Evolutionary conservation across 1,140 invertebrate genomes (phyloP), one percentile per base, ranked within the genome.

Genomic region (Eriocheir sinensis): DNA sequence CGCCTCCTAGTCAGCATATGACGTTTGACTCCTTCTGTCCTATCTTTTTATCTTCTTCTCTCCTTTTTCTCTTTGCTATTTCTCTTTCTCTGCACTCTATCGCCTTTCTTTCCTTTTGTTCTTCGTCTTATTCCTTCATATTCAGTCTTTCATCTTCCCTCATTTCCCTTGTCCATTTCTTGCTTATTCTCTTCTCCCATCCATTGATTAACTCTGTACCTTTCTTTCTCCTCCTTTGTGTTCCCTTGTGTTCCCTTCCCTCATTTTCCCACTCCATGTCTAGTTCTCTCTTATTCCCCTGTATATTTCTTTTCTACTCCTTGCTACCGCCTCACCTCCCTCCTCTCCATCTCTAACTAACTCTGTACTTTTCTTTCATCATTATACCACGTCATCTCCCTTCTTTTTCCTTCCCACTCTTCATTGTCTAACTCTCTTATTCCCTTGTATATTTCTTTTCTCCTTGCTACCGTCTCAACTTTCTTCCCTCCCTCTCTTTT

Each of bases 271-370:
- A 41, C 40, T 89, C 36, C 48, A 38, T 89, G 38, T 89, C 36
- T 86, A 9, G 3, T 17, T 36, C 9, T 36, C 21, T 36, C 85
- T 34, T 40, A 12, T 15, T 9, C 32, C 21, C 85, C 0, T 21
- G 0, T 2, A 12, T 38, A 0, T 27, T 9, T 34, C 38, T 27
- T 30, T 88, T 9, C 8, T 30, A 6, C 38, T 53, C 72, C 21
- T 60, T 27, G 2, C 34, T 27, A 86, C 83, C 27, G n/a, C 8
- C 34, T 90, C 32, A n/a, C 3, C 36, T 30, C 34, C 40, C 36
- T 60, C 32, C 44, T 72, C 89, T 79, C 44, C 15, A 9, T 90
- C 89, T 90, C 48, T 90, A 15, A 53, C 89, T 88, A 15, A 40
- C 0, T 41, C 15, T 48, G 30, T 89, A 89, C 17, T 27, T 48